Conservation (phyloP, 1,140 invertebrate genomes). For the Pseudoatta argentina region DNA sequence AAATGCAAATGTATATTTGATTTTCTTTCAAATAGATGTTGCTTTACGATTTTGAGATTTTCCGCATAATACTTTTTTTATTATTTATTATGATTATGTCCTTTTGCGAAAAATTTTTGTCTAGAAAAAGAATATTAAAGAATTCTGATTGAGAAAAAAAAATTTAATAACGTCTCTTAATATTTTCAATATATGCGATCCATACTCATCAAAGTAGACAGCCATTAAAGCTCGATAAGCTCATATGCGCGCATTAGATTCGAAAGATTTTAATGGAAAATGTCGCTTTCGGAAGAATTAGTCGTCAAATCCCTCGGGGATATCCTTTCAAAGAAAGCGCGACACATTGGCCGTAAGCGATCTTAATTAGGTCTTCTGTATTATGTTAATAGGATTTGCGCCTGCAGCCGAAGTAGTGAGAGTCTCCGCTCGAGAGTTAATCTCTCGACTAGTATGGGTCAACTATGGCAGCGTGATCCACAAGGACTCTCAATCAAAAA, state of each 20-base stretch:
- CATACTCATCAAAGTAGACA: background rate
- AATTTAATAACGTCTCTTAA: background rate
- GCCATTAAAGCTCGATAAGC: constrained; percentile 30
- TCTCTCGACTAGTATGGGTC: constrained; percentile 37
- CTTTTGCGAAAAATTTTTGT: background rate
- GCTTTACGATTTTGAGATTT: background rate
- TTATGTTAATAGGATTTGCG: constrained; percentile 61
- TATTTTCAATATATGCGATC: background rate
- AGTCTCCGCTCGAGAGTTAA: constrained; percentile 20
- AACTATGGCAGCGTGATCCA: constrained; percentile 44
- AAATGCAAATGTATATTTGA: constrained; percentile 10
- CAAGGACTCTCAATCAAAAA: constrained; percentile 44
- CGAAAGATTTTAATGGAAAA: constrained; percentile 48
- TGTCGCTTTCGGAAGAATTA: constrained; percentile 33
- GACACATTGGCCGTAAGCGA: constrained; percentile 49
- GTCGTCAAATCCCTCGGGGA: constrained; percentile 21
- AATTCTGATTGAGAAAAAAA: background rate
- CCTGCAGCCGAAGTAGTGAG: constrained; percentile 16
- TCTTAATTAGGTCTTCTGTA: constrained; percentile 55
- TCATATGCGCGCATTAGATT: constrained; percentile 3
- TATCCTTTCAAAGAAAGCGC: constrained; percentile 40
- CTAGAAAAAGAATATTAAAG: background rate
- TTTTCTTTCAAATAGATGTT: constrained; percentile 17
- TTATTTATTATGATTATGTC: background rate
- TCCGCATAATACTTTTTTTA: background rate